Evolutionary conservation across 1,140 invertebrate genomes (phyloP), one percentile per base, ranked within the genome.

Genomic region (Saccostrea cuccullata): DNA sequence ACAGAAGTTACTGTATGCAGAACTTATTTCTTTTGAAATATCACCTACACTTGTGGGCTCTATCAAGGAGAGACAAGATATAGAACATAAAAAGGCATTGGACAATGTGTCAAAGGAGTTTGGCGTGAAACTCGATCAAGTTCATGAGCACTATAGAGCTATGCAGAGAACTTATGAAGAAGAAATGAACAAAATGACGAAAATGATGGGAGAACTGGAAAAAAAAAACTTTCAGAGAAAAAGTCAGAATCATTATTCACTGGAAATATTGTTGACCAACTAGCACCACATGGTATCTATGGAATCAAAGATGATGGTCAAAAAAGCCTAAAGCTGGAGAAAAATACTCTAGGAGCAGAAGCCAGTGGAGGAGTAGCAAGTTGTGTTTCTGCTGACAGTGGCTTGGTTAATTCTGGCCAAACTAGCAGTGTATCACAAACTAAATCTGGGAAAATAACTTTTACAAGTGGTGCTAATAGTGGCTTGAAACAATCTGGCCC

Each of bases 381-480:
- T 26, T n/a, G 67, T 70, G 67, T 70, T 26, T 70, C n/a, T 70
- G 67, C 67, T 70, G 6, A 70, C 67, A 26, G 67, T 70, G 67
- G 26, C 67, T 30, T 70, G 67, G 23, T 23, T 30, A 23, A 30
- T 0, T 12, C 67, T 70, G 67, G 67, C 67, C 67, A n/a, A n/a
- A 70, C 67, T 26, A 70, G 67, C 67, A 70, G 67, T n/a, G n/a
- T n/a, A n/a, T n/a, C n/a, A n/a, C n/a, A n/a, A n/a, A n/a, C n/a
- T n/a, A n/a, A n/a, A n/a, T n/a, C n/a, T n/a, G n/a, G n/a, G n/a
- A n/a, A n/a, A n/a, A n/a, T n/a, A n/a, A n/a, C n/a, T n/a, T n/a
- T n/a, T n/a, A n/a, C n/a, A n/a, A n/a, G n/a, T n/a, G n/a, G n/a
- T n/a, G n/a, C n/a, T n/a, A n/a, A n/a, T n/a, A n/a, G n/a, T n/a